Evolutionary conservation across 2,888 invertebrate genomes (phyloP), one percentile per base, ranked within the genome.

Genomic region (Pollenia angustigena): DNA sequence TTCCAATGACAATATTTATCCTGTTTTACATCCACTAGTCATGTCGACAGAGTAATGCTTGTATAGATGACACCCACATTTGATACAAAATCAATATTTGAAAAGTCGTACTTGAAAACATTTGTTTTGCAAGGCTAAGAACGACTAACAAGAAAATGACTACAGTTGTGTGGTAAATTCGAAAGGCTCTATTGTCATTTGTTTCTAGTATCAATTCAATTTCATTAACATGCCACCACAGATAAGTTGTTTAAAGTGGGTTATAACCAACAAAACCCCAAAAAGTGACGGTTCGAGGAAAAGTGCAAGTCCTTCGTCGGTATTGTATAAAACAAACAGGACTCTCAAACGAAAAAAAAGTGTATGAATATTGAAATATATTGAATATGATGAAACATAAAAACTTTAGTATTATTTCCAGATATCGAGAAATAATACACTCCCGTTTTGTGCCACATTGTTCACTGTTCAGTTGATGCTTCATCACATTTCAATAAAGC

Each of bases 181-280:
- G 9, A 46, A 54, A 23, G 7, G 11, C 56, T 50, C 18, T 60
- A 23, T 42, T 64, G 56, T 58, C 46, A 32, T 66, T 58, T 58
- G 48, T 50, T 58, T 40, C 10, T 4, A 72, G 60, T 44, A 68
- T 64, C 64, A 81, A 71, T 81, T 54, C 66, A 66, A 85, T 85
- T 78, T 78, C 58, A 75, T 44, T 40, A 60, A 71, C 75, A 68
- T 40, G 16, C 58, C 50, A 42, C 40, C 50, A 6, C 32, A 32
- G 54, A 23, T 68, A 66, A 50, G 56, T 68, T 68, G 18, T 11
- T 72, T 46, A 9, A 46, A 18, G 40, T 62, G 16, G 62, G 16
- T 18, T 64, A 40, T 12, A 62, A 60, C 12, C 18, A 75, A n/a
- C 2, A 16, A 12, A 48, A 54, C 11, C 0, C 4, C 0, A 12